Evolutionary conservation across 1,140 invertebrate species (phyloP), one percentile per base, ranked within the genome.

Genomic region (Zophobas atratus): DNA sequence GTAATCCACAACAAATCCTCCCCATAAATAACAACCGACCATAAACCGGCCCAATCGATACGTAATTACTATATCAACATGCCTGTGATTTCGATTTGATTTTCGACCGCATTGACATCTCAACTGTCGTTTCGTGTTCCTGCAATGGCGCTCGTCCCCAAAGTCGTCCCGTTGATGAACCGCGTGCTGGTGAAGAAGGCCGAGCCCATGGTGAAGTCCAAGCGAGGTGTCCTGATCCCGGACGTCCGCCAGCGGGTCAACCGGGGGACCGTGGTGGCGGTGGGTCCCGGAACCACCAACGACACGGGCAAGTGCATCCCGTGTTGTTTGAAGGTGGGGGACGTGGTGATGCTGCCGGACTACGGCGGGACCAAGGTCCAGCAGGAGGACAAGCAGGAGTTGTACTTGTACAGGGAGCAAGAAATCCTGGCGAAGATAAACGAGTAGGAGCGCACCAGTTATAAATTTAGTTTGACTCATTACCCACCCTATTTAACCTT

Each of bases 331-430:
- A 80, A 79, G 63, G 56, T 76, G 1, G 81, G 81, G 20, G 82
- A 84, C 60, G 75, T 80, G n/a, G 82, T 83, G 1, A 73, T 84
- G 33, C 57, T 84, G 6, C 81, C 82, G 1, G 82, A 84, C 34
- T 84, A 84, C 48, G 78, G 81, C 4, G 81, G 82, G 6, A 81
- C 80, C n/a, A 80, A 79, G 49, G 67, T 82, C 20, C 67, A 80
- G 60, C 4, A 76, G 1, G 81, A 80, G 1, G 70, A 78, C 36
- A 57, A 78, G 34, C 77, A 83, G 38, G 77, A 76, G 2, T 79
- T 75, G n/a, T 82, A 72, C 73, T 35, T 84, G 4, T 84, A 78
- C 56, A 80, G 81, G 53, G 81, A 84, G 43, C 51, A 77, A 8
- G 81, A 84, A 48, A 80, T 84, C 76, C 70, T 84, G 48, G 81